These are phyloP conservation scores for Pollenia griseotomentosa DNA, from an alignment of 2,888 invertebrate genomes.

Conservation along the genomic window DNA sequence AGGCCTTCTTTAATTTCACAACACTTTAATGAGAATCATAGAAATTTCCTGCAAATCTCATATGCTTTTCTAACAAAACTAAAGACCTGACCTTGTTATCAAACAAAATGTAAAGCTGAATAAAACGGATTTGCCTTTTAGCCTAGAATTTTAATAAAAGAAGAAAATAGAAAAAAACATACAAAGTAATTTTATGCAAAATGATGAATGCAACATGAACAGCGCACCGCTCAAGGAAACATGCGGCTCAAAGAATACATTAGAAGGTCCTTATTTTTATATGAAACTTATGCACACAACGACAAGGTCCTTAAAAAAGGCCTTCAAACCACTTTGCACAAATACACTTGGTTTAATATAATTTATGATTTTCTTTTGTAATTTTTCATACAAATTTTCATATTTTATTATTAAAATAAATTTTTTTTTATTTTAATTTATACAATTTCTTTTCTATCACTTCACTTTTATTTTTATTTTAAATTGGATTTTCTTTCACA, in stretches of 20 bases:
- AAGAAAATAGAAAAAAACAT: background rate
- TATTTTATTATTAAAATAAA: background rate
- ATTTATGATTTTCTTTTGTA: conserved; percentile 8
- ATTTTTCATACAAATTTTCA: conserved; percentile 12
- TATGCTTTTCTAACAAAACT: background rate
- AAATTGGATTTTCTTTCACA: background rate
- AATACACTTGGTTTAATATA: conserved; percentile 10
- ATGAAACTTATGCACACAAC: background rate
- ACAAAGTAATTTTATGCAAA: conserved; percentile 45
- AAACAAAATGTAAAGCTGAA: conserved; percentile 2
- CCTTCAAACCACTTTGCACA: conserved; percentile 48
- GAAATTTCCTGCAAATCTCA: background rate
- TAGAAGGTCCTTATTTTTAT: conserved; percentile 48
- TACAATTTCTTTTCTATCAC: background rate
- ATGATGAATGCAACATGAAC: conserved; percentile 20
- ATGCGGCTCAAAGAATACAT: conserved; percentile 38
- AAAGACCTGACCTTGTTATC: conserved; percentile 19
- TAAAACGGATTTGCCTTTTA: conserved; percentile 30
- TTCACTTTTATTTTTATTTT: conserved; percentile 10
- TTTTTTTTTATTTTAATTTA: conserved; percentile 14
- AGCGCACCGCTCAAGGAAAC: conserved; percentile 44
- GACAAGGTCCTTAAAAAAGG: conserved; percentile 62
- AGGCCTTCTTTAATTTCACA: no score
- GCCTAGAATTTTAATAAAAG: conserved; percentile 20
- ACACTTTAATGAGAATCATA: no score